These are phyloP conservation scores for Pangasianodon gigas DNA, from an alignment of 2,113 vertebrate species.

Conservation along the genomic window DNA sequence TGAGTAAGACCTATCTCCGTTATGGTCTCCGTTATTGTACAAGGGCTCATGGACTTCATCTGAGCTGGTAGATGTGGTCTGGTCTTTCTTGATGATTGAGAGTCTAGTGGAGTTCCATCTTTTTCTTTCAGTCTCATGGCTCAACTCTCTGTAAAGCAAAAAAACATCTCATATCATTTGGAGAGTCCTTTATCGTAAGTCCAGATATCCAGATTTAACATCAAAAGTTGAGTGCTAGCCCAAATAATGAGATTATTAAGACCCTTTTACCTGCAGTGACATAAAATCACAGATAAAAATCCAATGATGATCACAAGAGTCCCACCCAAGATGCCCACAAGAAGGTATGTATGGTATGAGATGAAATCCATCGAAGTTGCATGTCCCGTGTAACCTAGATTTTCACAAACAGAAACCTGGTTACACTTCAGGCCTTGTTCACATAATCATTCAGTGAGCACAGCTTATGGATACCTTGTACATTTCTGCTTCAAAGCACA, in stretches of 20 bases:
- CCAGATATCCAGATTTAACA: neutral
- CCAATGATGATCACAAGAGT: slow-evolving; percentile 83
- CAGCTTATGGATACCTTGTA: neutral
- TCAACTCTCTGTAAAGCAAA: slow-evolving; percentile 71
- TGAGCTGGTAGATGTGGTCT: slow-evolving; percentile 91
- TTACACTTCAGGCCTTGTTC: slow-evolving; percentile 18
- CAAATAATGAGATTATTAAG: neutral
- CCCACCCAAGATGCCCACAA: slow-evolving; percentile 87
- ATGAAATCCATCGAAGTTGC: slow-evolving; percentile 80
- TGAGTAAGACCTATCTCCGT: slow-evolving; percentile 76
- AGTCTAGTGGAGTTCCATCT: slow-evolving; percentile 79
- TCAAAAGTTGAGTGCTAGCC: neutral
- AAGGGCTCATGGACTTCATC: slow-evolving; percentile 79
- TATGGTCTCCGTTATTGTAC: slow-evolving; percentile 61
- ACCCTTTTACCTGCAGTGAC: slow-evolving; percentile 88
- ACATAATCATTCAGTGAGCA: neutral
- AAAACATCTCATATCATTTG: neutral
- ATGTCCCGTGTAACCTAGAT: slow-evolving; percentile 77
- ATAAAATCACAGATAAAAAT: slow-evolving; percentile 85
- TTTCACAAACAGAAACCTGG: slow-evolving; percentile 33
- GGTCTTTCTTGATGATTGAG: slow-evolving; percentile 87
- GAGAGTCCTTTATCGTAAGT: neutral
- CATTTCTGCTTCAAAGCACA: neutral
- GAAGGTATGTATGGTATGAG: slow-evolving; percentile 86
- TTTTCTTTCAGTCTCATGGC: slow-evolving; percentile 73